Conservation (phyloP, 2,113 vertebrate genomes). For the Epinephelus fuscoguttatus region DNA sequence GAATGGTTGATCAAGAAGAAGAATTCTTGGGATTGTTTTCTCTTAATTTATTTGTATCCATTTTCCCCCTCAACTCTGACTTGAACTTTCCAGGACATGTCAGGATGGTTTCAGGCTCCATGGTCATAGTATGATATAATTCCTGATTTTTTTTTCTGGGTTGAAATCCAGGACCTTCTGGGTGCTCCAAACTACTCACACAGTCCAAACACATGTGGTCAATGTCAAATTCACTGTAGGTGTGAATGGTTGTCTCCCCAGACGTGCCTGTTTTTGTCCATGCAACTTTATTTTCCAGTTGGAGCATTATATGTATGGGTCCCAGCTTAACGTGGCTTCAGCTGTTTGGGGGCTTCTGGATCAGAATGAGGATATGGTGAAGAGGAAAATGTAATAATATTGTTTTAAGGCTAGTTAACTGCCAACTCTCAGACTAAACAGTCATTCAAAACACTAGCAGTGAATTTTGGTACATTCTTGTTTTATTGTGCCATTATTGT, state of each 20-base stretch:
- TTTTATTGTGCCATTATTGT: neutral
- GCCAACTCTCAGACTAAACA: neutral
- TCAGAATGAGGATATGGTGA: neutral
- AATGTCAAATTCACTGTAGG: too few relatives aligned
- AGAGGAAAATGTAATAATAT: neutral
- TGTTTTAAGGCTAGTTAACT: neutral
- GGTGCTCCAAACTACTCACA: neutral
- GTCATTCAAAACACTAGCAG: neutral
- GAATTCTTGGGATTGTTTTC: neutral
- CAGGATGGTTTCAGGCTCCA: neutral
- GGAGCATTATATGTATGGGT: neutral
- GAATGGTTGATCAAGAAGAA: neutral
- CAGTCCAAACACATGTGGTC: neutral
- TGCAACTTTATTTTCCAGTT: neutral
- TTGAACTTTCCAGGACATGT: neutral
- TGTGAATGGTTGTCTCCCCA: too few relatives aligned
- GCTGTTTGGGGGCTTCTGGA: neutral
- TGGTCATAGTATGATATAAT: neutral
- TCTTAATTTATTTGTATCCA: neutral
- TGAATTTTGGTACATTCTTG: neutral
- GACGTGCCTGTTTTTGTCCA: neutral
- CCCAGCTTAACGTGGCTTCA: neutral
- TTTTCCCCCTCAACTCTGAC: neutral
- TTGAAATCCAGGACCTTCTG: slow-evolving; percentile 1
- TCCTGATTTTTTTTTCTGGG: neutral